Base-by-base conservation (phyloP, 2,797 vertebrate species). In the Thamnophis elegans region DNA sequence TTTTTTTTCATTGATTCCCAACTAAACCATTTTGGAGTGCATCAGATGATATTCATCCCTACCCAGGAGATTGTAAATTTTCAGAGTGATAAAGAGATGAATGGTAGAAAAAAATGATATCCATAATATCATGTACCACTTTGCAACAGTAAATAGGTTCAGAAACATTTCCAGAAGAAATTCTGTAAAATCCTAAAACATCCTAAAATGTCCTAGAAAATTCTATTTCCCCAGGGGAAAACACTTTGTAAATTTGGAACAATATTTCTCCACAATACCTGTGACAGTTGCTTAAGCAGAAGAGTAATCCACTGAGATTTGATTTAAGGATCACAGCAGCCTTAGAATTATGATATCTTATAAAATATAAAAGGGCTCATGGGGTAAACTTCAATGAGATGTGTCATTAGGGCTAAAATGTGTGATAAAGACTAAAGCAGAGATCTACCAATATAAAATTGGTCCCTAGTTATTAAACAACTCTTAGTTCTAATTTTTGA, bases 401-500 rank as follows among this genome's bases (percentile, higher is more conserved):
- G 58, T 94, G 89, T 92, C 89, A 94, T 95, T 95, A 94, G 82
- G 59, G 85, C 90, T 93, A 62, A 65, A 96, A 93, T 95, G 92
- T 93, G 96, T 96, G 94, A 94, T 25, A 47, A 94, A 95, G 91
- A 95, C 36, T 88, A 95, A 88, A 94, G 36, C 36, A 91, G 95
- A 94, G 65, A 93, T 95, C 88, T 93, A 97, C 95, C 92, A 90
- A n/a, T 26, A 94, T 22, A 93, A 82, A 94, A 96, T 88, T 88
- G 93, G 87, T 89, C 91, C 91, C 68, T 96, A 96, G 97, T 97
- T 97, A 94, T 47, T 94, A 96, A 96, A 94, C 59, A 96, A 93
- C 55, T 95, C 91, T 94, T 95, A 96, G 68, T 55, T 94, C 92
- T 95, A 95, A 96, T 96, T 96, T 94, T 95, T 96, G 96, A 96